Evolutionary conservation across 2,113 vertebrate genomes (phyloP), one percentile per base, ranked within the genome.

Genomic region (Morone chrysops): DNA sequence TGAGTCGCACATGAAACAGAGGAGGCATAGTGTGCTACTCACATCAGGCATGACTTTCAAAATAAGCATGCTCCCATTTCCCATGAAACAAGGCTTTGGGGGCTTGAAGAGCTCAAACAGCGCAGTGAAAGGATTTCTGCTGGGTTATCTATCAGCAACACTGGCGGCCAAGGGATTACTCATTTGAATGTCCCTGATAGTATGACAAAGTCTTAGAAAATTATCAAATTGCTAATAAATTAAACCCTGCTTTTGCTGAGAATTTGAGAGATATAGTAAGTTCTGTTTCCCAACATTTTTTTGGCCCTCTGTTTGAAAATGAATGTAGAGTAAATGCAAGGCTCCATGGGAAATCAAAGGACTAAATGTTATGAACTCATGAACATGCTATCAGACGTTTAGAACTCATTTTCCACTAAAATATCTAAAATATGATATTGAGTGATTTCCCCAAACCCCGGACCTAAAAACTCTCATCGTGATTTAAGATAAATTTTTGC

Each of bases 401-500:
- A 48, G 12, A 71, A 51, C 51, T 36, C 20, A 40, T 75, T 81
- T 87, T 84, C 81, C 74, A 57, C 47, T 72, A 1, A 81, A 82
- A 85, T 80, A 75, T 71, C 80, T 57, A 62, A 87, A 86, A 80
- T 48, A 48, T 56, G 51, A 80, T 70, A 77, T 75, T 75, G 56
- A 87, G 73, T 45, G 76, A 81, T 77, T 83, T 69, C 65, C 59
- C 40, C 63, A 70, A 74, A 22, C 65, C 60, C 61, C 69, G 50
- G 40, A 63, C 25, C 12, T 10, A 75, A 63, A 84, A 82, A 65
- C 13, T 84, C 80, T 81, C 81, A 89, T 90, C 80, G 81, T 70
- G 75, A 75, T 78, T 67, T 56, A 75, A 67, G 68, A 83, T 79
- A 63, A 40, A 79, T 86, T 90, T 85, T 85, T 60, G 66, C 75